phyloP scores from a whole-genome alignment of 2,797 vertebrate species.

The Anabas testudineus region DNA sequence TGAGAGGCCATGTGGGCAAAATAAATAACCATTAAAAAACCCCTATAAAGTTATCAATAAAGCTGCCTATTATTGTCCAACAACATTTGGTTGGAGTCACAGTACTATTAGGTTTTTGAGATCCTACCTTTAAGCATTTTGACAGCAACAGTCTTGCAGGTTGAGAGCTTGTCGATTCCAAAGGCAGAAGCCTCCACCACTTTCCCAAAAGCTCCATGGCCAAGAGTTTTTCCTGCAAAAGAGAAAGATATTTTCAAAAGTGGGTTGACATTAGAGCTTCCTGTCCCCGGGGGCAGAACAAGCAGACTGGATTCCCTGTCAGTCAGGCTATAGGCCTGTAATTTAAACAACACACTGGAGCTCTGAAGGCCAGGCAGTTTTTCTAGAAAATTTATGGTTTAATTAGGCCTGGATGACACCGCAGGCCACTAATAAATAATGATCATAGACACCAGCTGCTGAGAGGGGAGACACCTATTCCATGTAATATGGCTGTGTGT shows the following conservation, averaged over 20 bases:
- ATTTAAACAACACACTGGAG: slow-evolving; percentile 77
- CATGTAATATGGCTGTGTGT: slow-evolving; percentile 7
- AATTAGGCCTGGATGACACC: slow-evolving; percentile 66
- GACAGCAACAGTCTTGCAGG: slow-evolving; percentile 97
- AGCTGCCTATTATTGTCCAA: neutral
- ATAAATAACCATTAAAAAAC: neutral
- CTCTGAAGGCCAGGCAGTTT: slow-evolving; percentile 54
- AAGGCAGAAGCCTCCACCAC: slow-evolving; percentile 96
- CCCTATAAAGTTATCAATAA: neutral
- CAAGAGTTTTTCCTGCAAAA: slow-evolving; percentile 92
- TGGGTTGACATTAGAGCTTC: slow-evolving; percentile 44
- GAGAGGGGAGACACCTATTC: slow-evolving; percentile 41
- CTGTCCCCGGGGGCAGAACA: slow-evolving; percentile 54
- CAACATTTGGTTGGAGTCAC: neutral
- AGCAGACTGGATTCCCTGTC: slow-evolving; percentile 66
- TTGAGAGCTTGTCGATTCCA: slow-evolving; percentile 96
- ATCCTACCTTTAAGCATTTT: slow-evolving; percentile 97
- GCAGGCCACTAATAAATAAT: slow-evolving; percentile 69
- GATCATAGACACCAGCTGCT: slow-evolving; percentile 54
- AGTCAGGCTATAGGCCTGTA: slow-evolving; percentile 66
- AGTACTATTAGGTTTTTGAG: neutral
- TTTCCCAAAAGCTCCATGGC: slow-evolving; percentile 96
- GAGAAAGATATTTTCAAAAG: slow-evolving; percentile 46
- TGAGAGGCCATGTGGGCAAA: slow-evolving; percentile 7
- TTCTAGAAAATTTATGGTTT: slow-evolving; percentile 66